Base-by-base conservation (phyloP, 2,797 vertebrate species). In the Mareca strepera region DNA sequence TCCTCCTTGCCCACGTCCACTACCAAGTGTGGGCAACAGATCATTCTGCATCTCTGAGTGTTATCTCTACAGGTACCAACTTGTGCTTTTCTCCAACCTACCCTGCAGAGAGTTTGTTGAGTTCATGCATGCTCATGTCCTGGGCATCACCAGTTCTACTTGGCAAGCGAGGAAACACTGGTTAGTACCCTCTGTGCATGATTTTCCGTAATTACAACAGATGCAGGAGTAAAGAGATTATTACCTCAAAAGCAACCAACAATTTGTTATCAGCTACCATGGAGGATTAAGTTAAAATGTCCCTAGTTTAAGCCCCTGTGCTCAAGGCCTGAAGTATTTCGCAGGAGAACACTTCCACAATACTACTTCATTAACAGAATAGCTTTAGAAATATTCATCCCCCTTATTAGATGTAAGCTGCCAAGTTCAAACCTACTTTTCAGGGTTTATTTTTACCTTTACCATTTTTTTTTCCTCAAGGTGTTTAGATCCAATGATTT, bases 11-110 rank as follows among this genome's bases (percentile, higher is more conserved):
- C 33, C 11, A 75, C 13, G 17, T 58, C 22, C 44, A 9, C 22
- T 63, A 12, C 18, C 0, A 0, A n/a, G n/a, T 9, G 25, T 1
- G 2, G 6, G 11, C 25, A 82, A 44, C 1, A 11, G 62, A n/a
- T n/a, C 31, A 55, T 48, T 41, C 39, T 78, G 43, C 37, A 50
- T 43, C 15, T 55, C 33, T 3, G 1, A 59, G 13, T 15, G 8
- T 52, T 60, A 2, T 7, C 33, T 35, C 58, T 75, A 28, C 37
- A 17, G 31, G 22, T 20, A 28, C 31, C 15, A 25, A 31, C 18
- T 39, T 70, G 43, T 6, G 4, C 7, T 68, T 84, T 63, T 70
- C 33, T 13, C 26, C 79, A 29, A 28, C 18, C 31, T 37, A 23
- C 37, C 6, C 37, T 62, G 15, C n/a, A 82, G 46, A 48, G 4